Conservation (phyloP, 2,888 invertebrate species). For the Achlya flavicornis region DNA sequence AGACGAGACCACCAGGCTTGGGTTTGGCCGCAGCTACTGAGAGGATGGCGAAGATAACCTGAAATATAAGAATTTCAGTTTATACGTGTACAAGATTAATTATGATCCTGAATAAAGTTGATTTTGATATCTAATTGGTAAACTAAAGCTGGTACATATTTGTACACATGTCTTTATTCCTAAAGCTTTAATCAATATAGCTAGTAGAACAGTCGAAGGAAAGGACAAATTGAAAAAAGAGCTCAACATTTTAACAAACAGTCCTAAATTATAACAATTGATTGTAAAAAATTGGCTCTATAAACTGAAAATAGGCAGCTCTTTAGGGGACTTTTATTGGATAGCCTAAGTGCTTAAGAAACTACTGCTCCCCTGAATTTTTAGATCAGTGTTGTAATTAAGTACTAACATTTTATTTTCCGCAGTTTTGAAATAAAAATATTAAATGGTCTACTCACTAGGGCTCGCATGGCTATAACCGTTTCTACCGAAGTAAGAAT, state of each 20-base stretch:
- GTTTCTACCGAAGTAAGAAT: constrained; percentile 53
- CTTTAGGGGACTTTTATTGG: no score
- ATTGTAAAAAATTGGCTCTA: no score
- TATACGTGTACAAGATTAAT: background rate
- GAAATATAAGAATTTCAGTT: constrained; percentile 27
- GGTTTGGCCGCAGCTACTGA: constrained; percentile 68
- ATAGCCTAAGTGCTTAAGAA: no score
- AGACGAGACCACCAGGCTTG: constrained; percentile 58
- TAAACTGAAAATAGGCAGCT: no score
- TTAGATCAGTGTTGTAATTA: no score
- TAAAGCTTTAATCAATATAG: no score
- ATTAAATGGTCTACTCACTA: constrained; percentile 59
- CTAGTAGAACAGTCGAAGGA: no score
- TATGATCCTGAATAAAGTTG: background rate
- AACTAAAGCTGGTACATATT: background rate
- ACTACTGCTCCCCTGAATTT: no score
- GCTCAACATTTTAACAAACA: no score
- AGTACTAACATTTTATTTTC: background rate
- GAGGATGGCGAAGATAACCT: constrained; percentile 68
- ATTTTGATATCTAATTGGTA: background rate
- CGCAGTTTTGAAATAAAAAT: constrained; percentile 6
- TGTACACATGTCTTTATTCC: background rate
- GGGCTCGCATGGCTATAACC: constrained; percentile 61
- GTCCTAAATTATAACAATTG: no score
- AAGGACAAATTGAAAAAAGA: no score